Evolutionary conservation across 2,888 invertebrate species (phyloP).

Genomic region (Cephus nigrinus): DNA sequence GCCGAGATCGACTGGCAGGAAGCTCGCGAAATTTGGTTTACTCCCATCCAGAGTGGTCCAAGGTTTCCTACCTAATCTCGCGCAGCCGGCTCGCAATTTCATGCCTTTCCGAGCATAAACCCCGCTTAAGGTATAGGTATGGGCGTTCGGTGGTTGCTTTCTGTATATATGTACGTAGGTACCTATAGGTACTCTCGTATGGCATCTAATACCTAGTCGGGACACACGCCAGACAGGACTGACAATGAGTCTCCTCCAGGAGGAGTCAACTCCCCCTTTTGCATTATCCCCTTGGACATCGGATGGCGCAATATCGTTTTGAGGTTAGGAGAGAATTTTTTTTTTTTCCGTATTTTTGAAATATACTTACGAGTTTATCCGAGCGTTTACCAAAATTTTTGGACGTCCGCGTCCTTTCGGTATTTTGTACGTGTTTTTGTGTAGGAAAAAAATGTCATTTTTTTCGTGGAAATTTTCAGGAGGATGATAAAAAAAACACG

Average conservation of each 20-base stretch:
- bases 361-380: no score
- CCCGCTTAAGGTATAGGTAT: conserved; percentile 2
- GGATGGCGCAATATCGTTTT: no score
- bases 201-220: conserved; percentile 32
- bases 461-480: no score
- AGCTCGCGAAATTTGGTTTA: background rate
- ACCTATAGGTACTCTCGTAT: background rate
- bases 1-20: background rate
- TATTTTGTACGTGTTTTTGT: no score
- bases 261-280: conserved; percentile 32
- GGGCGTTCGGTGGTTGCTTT: conserved; percentile 1
- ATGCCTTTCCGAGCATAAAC: conserved; percentile 38
- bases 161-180: background rate
- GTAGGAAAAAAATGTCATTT: no score
- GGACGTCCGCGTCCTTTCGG: no score
- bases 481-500: no score
- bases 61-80: conserved; percentile 6
- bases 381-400: no score
- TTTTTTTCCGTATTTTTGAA: no score
- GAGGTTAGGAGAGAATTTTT: no score
- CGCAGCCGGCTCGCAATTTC: conserved; percentile 38
- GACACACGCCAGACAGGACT: conserved; percentile 25
- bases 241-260: conserved; percentile 1
- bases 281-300: no score
- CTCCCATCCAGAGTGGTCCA: no score